phyloP scores from a whole-genome alignment of 2,797 vertebrate genomes.

The Capromys pilorides region DNA sequence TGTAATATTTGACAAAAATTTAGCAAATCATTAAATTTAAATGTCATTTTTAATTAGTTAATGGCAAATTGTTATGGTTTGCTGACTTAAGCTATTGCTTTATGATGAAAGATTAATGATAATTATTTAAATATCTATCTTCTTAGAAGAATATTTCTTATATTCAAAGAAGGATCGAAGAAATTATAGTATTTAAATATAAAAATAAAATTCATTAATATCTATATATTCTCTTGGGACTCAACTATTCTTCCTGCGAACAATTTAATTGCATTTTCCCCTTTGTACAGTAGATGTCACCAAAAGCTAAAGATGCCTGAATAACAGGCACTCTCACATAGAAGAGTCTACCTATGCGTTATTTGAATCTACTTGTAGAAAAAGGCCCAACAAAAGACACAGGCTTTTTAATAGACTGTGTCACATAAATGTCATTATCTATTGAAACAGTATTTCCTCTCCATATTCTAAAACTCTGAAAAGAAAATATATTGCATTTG shows the following conservation, averaged over 20 bases:
- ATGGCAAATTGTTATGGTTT: constrained; percentile 41
- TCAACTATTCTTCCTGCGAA: neutral
- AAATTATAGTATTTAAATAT: neutral
- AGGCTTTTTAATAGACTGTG: neutral
- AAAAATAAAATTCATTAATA: constrained; percentile 37
- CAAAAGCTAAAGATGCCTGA: constrained; percentile 55
- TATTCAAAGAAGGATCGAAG: neutral
- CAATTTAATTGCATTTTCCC: neutral
- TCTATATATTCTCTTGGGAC: neutral
- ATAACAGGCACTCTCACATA: neutral
- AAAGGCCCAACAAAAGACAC: neutral
- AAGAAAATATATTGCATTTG: neutral
- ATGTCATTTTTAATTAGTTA: neutral
- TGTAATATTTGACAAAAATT: neutral
- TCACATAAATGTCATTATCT: neutral
- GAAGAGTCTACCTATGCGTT: neutral
- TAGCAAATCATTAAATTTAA: constrained; percentile 16
- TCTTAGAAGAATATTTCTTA: neutral
- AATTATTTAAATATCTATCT: constrained; percentile 16
- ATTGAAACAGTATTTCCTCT: neutral
- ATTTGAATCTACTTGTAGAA: constrained; percentile 24
- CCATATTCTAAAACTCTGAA: neutral
- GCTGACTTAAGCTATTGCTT: neutral
- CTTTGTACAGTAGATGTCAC: constrained; percentile 75
- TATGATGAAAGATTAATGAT: neutral